Evolutionary conservation across 1,140 invertebrate genomes (phyloP).

Genomic region (Pemphigus obesinymphae): DNA sequence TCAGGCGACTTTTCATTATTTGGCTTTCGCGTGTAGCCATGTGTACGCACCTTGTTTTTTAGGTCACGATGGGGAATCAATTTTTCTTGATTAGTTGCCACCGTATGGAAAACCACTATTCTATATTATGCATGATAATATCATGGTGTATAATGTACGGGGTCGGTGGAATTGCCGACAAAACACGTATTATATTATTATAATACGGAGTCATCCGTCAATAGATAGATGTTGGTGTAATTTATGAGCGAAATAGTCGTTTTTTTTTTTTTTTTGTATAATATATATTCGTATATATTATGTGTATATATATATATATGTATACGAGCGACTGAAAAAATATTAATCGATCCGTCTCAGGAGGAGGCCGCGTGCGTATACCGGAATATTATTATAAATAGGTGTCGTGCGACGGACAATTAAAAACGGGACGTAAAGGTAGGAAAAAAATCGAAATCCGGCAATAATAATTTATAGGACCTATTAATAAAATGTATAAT

Average conservation of each 20-base stretch:
- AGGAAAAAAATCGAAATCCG: conserved; percentile 26
- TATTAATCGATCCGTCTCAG: conserved; percentile 38
- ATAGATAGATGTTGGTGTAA: conserved; percentile 18
- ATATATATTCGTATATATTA: background rate
- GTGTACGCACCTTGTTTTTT: too few species aligned
- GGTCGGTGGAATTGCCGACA: background rate
- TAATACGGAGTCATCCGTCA: conserved; percentile 16
- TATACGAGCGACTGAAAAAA: background rate
- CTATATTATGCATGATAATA: background rate
- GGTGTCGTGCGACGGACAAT: conserved; percentile 38
- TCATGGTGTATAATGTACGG: background rate
- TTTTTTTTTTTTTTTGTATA: background rate
- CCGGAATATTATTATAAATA: conserved; percentile 39
- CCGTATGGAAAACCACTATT: background rate
- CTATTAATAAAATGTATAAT: conserved; percentile 33
- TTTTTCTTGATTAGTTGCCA: background rate
- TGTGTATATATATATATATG: background rate
- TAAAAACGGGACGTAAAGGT: background rate
- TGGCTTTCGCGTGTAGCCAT: too few species aligned
- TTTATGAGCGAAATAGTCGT: conserved; percentile 26
- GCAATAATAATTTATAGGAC: conserved; percentile 38
- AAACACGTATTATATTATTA: background rate
- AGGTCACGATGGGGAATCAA: too few species aligned
- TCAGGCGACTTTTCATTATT: too few species aligned
- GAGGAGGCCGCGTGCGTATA: conserved; percentile 21